Evolutionary conservation across 2,888 invertebrate genomes (phyloP).

Genomic region (Megamerina dolium): DNA sequence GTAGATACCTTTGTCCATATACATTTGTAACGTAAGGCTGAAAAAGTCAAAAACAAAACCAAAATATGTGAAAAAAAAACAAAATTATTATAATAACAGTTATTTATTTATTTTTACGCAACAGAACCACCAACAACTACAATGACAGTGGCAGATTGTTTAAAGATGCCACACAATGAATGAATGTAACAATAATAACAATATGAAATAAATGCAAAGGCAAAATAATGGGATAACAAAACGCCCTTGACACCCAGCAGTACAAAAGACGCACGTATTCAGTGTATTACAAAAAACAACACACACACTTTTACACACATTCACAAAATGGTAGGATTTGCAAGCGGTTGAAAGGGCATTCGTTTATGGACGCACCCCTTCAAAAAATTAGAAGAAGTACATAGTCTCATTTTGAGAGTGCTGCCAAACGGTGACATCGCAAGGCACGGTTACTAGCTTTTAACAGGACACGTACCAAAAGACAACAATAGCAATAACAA

Average conservation of each 20-base stretch:
- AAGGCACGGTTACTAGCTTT: slow-evolving; percentile 3
- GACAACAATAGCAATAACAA: slow-evolving; percentile 4
- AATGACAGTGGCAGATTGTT: background rate
- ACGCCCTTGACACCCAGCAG: slow-evolving; percentile 48
- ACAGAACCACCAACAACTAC: slow-evolving; percentile 10
- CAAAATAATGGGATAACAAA: slow-evolving; percentile 44
- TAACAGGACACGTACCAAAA: slow-evolving; percentile 3
- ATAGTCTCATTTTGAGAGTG: slow-evolving; percentile 32
- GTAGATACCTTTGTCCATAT: no score
- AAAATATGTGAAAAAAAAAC: slow-evolving; percentile 17
- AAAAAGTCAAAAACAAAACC: slow-evolving; percentile 7
- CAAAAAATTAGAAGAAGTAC: slow-evolving; percentile 21
- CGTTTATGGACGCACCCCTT: background rate
- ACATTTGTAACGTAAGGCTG: no score
- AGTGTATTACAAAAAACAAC: slow-evolving; percentile 28
- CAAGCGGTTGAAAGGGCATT: no score
- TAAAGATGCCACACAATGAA: background rate
- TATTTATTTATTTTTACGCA: slow-evolving; percentile 40
- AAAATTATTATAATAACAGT: slow-evolving; percentile 38
- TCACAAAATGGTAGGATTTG: background rate
- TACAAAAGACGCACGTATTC: no score
- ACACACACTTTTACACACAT: slow-evolving; percentile 9
- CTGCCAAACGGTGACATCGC: background rate
- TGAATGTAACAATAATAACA: background rate
- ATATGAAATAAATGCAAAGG: slow-evolving; percentile 26